These are phyloP conservation scores for Eufriesea mexicana DNA, from an alignment of 1,140 invertebrate genomes.

Conservation along the genomic window DNA sequence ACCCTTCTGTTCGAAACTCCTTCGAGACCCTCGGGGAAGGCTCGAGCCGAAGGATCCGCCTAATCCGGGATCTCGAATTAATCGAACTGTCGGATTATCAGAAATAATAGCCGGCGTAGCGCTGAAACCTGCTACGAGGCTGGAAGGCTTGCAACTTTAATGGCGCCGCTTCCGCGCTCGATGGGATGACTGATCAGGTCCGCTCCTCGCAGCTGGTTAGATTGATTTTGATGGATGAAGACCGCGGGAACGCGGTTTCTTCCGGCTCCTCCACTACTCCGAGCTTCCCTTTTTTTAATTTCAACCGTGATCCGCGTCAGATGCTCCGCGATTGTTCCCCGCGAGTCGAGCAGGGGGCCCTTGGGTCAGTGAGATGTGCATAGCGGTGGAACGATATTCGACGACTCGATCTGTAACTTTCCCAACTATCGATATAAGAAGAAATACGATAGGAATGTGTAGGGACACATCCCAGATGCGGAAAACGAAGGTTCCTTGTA, in stretches of 20 bases:
- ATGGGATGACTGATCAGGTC: conserved; percentile 1
- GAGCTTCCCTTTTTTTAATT: conserved; percentile 1
- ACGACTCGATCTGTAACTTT: no score
- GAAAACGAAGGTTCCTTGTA: no score
- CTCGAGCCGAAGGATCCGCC: conserved; percentile 22
- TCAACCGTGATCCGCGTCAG: conserved; percentile 22
- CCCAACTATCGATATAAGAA: no score
- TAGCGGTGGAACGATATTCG: background rate
- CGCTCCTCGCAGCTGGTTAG: conserved; percentile 25
- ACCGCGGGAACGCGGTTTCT: conserved; percentile 48
- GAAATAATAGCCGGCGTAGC: conserved; percentile 54
- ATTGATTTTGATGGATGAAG: conserved; percentile 75
- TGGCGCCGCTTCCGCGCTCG: background rate
- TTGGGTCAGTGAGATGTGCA: conserved; percentile 29
- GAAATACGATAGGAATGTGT: no score
- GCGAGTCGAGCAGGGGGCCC: background rate
- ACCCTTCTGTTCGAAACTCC: background rate
- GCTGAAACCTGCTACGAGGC: background rate
- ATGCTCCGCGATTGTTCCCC: background rate
- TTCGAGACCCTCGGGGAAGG: no score
- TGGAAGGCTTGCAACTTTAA: background rate
- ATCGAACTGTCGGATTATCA: conserved; percentile 57
- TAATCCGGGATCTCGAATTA: conserved; percentile 63
- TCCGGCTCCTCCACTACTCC: background rate
- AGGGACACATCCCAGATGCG: no score